Base-by-base conservation (phyloP, 1,140 invertebrate species). In the Calosoma granatense region DNA sequence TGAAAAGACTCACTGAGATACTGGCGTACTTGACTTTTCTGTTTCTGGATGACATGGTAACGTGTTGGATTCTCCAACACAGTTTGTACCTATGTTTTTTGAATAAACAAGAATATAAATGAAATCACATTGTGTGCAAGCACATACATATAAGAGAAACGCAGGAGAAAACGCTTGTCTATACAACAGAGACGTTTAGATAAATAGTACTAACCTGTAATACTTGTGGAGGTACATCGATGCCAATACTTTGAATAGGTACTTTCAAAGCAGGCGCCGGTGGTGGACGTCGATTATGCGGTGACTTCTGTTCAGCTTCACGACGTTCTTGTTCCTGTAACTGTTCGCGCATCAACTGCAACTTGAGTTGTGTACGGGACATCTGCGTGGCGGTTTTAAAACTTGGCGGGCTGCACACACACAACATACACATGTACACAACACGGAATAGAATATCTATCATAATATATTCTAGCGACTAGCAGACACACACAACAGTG, bases 21-120 rank as follows among this genome's bases (percentile, higher is more conserved):
- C 69, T 91, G 85, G 6, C 86, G 81, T 30, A 94, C 88, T 74
- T 94, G 90, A 66, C 84, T 87, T 67, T 90, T 88, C 69, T 92
- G 88, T 63, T 88, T 93, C 73, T 94, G 87, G 56, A 90, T 85
- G 56, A 94, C 87, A 77, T 94, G 90, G 73, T 94, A 95, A 61
- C 84, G 80, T 17, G 92, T 94, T 51, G 92, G 92, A 73, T 94
- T 93, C 70, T 93, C 88, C 66, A 95, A 72, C 59, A 86, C 79
- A 19, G 90, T 93, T 69, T 85, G 79, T 55, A 92, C 88, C 87
- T 88, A 68, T 0, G 73, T 69, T 58, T 17, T 56, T 41, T n/a
- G n/a, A n/a, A n/a, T n/a, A n/a, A n/a, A n/a, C n/a, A n/a, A n/a
- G n/a, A n/a, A n/a, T n/a, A n/a, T 60, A 61, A 55, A 60, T 55